Evolutionary conservation across 2,888 invertebrate species (phyloP).

Genomic region (Biston stratarius): DNA sequence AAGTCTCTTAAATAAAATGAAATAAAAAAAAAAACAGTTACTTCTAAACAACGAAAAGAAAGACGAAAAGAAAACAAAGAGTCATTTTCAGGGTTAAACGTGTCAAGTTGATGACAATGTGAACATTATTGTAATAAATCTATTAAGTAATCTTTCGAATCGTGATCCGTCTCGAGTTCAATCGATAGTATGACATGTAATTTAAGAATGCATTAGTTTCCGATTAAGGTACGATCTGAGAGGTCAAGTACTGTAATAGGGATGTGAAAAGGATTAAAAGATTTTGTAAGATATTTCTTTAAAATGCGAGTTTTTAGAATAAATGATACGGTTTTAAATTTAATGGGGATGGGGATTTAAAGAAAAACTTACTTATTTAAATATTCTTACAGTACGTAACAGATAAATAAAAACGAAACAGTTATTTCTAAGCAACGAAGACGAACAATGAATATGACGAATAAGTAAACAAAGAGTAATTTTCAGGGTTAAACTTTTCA

Average conservation of each 20-base stretch:
- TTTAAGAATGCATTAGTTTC: constrained; percentile 45
- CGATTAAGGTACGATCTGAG: constrained; percentile 41
- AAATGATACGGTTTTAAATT: not conserved
- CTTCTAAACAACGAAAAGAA: too few species aligned
- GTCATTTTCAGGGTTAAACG: constrained; percentile 31
- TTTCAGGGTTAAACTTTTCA: too few species aligned
- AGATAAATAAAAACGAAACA: too few species aligned
- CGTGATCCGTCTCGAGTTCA: constrained; percentile 36
- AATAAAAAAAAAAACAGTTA: too few species aligned
- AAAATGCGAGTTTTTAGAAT: not conserved
- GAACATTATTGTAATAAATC: constrained; percentile 27
- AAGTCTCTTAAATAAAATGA: too few species aligned
- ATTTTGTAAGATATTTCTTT: not conserved
- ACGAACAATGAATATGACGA: too few species aligned
- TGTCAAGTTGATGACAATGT: constrained; percentile 29
- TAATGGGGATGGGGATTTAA: too few species aligned
- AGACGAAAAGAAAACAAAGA: constrained; percentile 13
- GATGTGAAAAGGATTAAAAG: constrained; percentile 23
- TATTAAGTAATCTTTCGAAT: constrained; percentile 33
- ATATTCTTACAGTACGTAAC: too few species aligned
- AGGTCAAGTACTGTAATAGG: constrained; percentile 43
- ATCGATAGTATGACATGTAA: constrained; percentile 32
- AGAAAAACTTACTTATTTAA: too few species aligned
- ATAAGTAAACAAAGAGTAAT: too few species aligned
- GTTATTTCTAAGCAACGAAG: too few species aligned